Percentiles rank a stretch among this genome's conserved stretches.
Conservation (phyloP, 2,113 vertebrate species). For the Platichthys stellatus region DNA sequence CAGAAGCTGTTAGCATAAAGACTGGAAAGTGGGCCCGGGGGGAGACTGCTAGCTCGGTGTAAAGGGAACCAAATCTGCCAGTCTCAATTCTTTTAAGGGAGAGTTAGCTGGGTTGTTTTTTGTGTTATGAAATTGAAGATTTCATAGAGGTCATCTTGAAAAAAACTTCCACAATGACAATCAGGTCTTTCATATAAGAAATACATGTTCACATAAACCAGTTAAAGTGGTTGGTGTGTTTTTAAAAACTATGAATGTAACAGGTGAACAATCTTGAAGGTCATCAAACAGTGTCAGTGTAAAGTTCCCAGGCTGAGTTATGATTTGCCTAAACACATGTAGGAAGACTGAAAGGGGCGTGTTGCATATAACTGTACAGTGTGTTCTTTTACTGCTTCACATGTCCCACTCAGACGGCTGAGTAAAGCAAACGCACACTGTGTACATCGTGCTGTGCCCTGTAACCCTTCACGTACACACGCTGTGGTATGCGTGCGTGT, state of each 20-base stretch:
- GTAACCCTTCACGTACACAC: not conserved
- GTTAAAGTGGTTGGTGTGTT: not conserved
- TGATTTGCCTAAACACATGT: conserved; percentile 11
- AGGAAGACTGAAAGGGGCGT: not conserved
- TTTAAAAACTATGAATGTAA: not conserved
- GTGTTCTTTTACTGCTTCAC: conserved; percentile 40
- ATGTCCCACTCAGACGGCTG: not conserved
- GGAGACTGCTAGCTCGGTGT: not conserved
- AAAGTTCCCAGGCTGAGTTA: not conserved
- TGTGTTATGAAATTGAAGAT: not conserved
- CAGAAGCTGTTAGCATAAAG: not conserved
- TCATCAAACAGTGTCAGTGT: not conserved
- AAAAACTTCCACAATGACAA: no score
- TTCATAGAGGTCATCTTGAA: not conserved
- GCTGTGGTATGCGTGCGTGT: not conserved
- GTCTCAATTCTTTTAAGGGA: not conserved
- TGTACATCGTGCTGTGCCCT: no score
- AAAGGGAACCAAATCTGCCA: not conserved
- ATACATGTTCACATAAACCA: not conserved
- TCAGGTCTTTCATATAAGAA: not conserved
- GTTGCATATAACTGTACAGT: conserved; percentile 29
- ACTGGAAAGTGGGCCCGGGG: not conserved
- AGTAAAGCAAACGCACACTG: not conserved
- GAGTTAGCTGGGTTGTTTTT: not conserved
- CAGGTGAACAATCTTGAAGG: not conserved